A percentile compares a stretch with the other conserved stretches of the same genome.
Conservation (phyloP, 2,888 invertebrate species). For the Dryocosmus kuriphilus region DNA sequence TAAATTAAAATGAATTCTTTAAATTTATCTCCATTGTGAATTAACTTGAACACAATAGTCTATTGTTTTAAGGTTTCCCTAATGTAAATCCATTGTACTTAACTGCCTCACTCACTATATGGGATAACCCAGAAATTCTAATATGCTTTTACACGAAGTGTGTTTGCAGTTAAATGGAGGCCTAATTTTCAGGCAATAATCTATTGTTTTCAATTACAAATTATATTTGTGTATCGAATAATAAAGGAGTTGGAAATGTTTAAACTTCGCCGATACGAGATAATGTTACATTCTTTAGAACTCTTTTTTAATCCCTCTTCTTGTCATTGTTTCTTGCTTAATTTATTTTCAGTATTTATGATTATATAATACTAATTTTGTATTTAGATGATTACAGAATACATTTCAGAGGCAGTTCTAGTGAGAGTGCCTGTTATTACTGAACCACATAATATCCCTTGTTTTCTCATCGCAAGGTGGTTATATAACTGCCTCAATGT, state of each 20-base stretch:
- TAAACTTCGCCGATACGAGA: too few relatives aligned
- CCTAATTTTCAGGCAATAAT: not conserved
- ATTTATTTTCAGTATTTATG: not conserved
- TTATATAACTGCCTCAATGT: conserved; percentile 23
- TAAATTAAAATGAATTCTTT: not conserved
- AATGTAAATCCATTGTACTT: not conserved
- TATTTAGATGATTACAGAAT: not conserved
- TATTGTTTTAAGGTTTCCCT: not conserved
- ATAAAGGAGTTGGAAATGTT: too few relatives aligned
- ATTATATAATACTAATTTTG: not conserved
- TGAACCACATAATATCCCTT: conserved; percentile 31
- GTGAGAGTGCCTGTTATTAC: conserved; percentile 27
- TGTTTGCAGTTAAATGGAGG: not conserved
- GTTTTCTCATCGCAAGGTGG: conserved; percentile 37
- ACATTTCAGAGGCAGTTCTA: conserved; percentile 6
- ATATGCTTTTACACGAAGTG: not conserved
- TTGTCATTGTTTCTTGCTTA: not conserved
- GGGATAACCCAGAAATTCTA: not conserved
- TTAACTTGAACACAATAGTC: not conserved
- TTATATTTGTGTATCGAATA: not conserved
- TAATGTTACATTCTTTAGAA: not conserved
- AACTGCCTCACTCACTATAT: not conserved
- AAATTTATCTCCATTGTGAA: not conserved
- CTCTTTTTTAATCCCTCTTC: not conserved
- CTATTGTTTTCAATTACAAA: not conserved